Conservation (phyloP, 2,113 vertebrate genomes). For the Esox niger region DNA sequence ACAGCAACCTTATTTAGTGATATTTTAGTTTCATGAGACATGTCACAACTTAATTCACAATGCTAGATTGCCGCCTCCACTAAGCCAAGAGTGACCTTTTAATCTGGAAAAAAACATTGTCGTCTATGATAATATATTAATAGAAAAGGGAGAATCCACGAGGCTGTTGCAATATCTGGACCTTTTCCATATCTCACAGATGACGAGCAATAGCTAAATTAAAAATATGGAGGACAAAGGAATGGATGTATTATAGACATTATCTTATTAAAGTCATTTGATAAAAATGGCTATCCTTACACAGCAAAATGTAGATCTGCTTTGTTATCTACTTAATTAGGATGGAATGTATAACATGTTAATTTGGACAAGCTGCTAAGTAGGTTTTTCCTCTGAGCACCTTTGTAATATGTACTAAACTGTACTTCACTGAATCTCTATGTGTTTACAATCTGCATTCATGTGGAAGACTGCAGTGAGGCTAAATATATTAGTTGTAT, state of each 20-base stretch:
- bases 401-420: constrained; percentile 24
- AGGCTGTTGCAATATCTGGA: not conserved
- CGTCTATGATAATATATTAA: not conserved
- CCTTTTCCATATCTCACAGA: not conserved
- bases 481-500: not conserved
- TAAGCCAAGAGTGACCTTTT: not conserved
- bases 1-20: not conserved
- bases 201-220: not conserved
- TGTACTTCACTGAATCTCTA: constrained; percentile 30
- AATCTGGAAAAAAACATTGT: not conserved
- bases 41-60: not conserved
- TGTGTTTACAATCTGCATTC: constrained; percentile 16
- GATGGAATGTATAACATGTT: constrained; percentile 59
- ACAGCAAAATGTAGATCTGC: not conserved
- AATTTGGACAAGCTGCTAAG: constrained; percentile 57
- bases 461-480: constrained; percentile 1
- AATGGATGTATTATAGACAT: not conserved
- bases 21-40: not conserved
- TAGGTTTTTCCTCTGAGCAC: constrained; percentile 23
- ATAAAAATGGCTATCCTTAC: not conserved
- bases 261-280: not conserved
- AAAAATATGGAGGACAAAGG: not conserved
- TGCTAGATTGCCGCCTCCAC: not conserved
- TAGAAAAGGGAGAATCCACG: not conserved
- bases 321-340: not conserved